Conservation (phyloP, 2,113 vertebrate genomes). For the Puffinus mauretanicus region DNA sequence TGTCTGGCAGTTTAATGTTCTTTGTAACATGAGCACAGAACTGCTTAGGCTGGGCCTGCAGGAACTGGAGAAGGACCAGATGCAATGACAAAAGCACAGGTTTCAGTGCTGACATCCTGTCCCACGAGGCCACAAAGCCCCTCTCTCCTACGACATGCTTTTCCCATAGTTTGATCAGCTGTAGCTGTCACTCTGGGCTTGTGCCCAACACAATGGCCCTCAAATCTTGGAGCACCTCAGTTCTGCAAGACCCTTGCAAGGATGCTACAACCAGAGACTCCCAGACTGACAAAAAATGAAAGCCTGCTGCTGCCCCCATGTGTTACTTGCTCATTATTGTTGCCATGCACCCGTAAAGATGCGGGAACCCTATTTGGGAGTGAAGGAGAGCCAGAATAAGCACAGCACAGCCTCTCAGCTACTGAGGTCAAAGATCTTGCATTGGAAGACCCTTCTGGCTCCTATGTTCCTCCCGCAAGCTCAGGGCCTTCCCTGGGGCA, state of each 20-base stretch:
- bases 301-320: conserved; percentile 51
- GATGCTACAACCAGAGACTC: background rate
- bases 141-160: background rate
- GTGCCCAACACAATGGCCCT: background rate
- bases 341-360: background rate
- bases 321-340: background rate
- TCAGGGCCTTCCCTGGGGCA: background rate
- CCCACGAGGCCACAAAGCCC: background rate
- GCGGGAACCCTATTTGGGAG: background rate
- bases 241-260: background rate
- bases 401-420: background rate
- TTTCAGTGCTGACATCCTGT: background rate
- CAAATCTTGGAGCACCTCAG: background rate
- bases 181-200: background rate
- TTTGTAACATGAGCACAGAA: background rate
- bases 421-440: background rate
- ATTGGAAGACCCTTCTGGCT: background rate
- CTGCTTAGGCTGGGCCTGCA: background rate
- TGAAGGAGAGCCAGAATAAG: background rate
- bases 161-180: background rate
- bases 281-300: background rate
- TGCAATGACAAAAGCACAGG: background rate
- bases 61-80: background rate
- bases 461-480: background rate
- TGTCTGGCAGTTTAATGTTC: background rate